Conservation (phyloP, 2,797 vertebrate species). For the Cygnus olor region DNA sequence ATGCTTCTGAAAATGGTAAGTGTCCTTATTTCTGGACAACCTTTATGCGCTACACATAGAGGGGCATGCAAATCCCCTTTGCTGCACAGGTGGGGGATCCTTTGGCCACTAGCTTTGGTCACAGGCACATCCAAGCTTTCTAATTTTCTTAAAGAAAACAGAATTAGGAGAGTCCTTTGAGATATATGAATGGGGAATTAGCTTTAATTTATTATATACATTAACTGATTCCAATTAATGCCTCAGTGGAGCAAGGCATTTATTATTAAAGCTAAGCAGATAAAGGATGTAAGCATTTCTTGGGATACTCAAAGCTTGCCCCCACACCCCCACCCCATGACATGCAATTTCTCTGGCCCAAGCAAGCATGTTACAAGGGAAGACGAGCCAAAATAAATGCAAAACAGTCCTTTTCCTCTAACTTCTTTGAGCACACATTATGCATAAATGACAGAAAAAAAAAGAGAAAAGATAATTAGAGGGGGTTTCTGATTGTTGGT, state of each 20-base stretch:
- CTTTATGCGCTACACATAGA: rapidly evolving
- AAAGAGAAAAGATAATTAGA: background rate
- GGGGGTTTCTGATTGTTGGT: background rate
- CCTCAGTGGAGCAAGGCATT: background rate
- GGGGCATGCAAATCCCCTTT: rapidly evolving
- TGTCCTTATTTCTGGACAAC: background rate
- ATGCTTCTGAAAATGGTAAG: rapidly evolving
- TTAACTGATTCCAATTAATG: background rate
- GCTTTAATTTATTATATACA: background rate
- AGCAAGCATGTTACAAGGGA: background rate
- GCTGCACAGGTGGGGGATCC: background rate
- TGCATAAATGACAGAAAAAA: background rate
- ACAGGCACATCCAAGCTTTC: rapidly evolving
- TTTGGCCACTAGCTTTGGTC: background rate
- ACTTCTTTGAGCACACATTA: background rate
- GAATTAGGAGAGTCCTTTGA: background rate
- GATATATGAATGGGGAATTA: background rate
- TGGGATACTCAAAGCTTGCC: background rate
- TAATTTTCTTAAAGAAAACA: background rate
- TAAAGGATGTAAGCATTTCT: background rate
- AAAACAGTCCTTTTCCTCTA: conserved; percentile 1
- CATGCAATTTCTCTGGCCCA: conserved; percentile 3
- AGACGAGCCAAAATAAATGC: conserved; percentile 51
- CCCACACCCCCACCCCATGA: background rate
- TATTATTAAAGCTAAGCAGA: background rate